Conservation (phyloP, 2,113 vertebrate species). For the Hepsetus odoe region DNA sequence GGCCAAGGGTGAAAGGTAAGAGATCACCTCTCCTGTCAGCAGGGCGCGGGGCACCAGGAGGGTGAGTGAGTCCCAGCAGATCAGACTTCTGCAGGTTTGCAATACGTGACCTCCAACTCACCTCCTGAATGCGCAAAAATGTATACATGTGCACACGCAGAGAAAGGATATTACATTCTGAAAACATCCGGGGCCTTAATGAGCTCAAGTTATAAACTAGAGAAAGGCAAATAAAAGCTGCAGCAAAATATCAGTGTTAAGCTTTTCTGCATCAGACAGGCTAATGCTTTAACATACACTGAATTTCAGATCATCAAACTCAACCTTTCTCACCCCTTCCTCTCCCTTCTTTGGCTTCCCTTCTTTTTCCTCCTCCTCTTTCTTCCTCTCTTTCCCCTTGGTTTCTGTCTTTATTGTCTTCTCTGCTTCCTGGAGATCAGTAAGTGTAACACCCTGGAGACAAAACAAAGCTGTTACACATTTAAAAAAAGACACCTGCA, state of each 20-base stretch:
- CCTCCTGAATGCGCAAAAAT: constrained; percentile 76
- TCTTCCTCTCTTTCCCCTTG: constrained; percentile 66
- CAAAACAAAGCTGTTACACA: constrained; percentile 13
- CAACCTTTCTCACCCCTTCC: constrained; percentile 71
- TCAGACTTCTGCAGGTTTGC: constrained; percentile 84
- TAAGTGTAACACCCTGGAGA: constrained; percentile 79
- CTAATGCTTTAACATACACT: not conserved
- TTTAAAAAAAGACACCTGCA: not conserved
- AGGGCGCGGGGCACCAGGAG: constrained; percentile 71
- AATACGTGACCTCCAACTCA: constrained; percentile 83
- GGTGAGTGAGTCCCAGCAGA: constrained; percentile 81
- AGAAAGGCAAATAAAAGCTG: not conserved
- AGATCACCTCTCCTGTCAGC: constrained; percentile 69
- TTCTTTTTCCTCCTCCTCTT: constrained; percentile 70
- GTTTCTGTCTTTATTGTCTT: constrained; percentile 74
- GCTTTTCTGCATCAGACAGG: not conserved
- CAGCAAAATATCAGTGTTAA: not conserved
- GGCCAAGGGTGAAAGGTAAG: not conserved
- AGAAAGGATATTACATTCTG: not conserved
- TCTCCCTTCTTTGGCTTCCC: constrained; percentile 69
- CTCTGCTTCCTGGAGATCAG: constrained; percentile 83
- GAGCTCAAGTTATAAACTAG: not conserved
- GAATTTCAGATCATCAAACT: constrained; percentile 19
- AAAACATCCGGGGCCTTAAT: no score
- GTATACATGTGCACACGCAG: constrained; percentile 31